Evolutionary conservation across 2,797 vertebrate species (phyloP).

Genomic region (Rhinophrynus dorsalis): DNA sequence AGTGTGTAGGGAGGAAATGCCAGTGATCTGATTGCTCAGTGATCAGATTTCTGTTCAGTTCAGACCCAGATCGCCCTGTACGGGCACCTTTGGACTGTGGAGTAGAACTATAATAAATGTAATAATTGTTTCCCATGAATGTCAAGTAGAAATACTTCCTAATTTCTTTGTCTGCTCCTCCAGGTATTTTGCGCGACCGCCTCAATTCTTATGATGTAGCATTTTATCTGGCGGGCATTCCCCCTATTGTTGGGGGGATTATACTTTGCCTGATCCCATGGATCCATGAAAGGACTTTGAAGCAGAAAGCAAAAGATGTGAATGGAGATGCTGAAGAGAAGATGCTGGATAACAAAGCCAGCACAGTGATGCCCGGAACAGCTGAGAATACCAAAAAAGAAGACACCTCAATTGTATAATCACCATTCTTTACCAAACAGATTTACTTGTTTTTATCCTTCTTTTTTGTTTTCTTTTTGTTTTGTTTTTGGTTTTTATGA

Average conservation of each 20-base stretch:
- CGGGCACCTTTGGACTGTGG: too few relatives aligned
- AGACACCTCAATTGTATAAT: conserved; percentile 64
- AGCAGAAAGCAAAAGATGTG: conserved; percentile 53
- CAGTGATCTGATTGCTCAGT: too few relatives aligned
- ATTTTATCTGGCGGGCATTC: conserved; percentile 93
- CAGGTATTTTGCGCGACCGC: conserved; percentile 84
- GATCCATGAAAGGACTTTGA: conserved; percentile 76
- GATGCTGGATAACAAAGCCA: conserved; percentile 72
- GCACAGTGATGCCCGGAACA: conserved; percentile 48
- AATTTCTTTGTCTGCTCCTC: conserved; percentile 18
- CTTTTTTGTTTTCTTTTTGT: not conserved
- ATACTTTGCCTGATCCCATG: conserved; percentile 89
- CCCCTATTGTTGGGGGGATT: conserved; percentile 86
- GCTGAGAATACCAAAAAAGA: conserved; percentile 62
- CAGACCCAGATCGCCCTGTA: too few relatives aligned
- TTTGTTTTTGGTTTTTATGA: too few relatives aligned
- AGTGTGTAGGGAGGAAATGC: too few relatives aligned
- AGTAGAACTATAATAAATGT: too few relatives aligned
- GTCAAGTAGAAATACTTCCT: too few relatives aligned
- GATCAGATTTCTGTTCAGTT: too few relatives aligned
- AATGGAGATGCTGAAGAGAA: conserved; percentile 69
- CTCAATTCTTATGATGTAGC: conserved; percentile 82
- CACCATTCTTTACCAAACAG: not conserved
- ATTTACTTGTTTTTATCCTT: not conserved
- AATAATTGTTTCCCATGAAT: too few relatives aligned